Base-by-base conservation (phyloP, 2,888 invertebrate genomes). In the Teinopalpus imperialis region DNA sequence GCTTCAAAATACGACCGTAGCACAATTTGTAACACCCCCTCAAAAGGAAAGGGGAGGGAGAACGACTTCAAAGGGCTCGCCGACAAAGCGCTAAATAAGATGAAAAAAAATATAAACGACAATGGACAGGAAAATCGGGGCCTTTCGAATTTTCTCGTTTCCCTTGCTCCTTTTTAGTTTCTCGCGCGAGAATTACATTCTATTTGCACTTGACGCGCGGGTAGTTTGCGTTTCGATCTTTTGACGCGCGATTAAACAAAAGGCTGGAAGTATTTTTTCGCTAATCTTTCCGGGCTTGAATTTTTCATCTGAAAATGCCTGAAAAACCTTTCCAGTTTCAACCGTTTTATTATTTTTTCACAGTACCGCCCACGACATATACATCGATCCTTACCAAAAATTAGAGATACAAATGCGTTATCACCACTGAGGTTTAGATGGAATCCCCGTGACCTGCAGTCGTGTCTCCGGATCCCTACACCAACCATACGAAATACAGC, bases 31-130 rank as follows among this genome's bases (percentile, higher is more conserved):
- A 73, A 76, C 81, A 79, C 81, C 78, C 80, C 71, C 64, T 54
- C 37, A 18, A 29, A 26, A 44, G 51, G 56, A 54, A 16, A 54
- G 57, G 54, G 57, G 57, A 58, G 61, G 69, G 68, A 70, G 65
- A 59, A 49, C 56, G 61, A 86, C 87, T 79, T 87, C 87, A 87
- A 88, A 88, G 85, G 76, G 74, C 77, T 61, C 61, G 77, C 85
- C 87, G 86, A 87, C 87, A 88, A 86, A 87, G 86, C 81, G 81
- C 80, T 82, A 86, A 88, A 88, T 87, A 88, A 87, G 85, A 86
- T 81, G 87, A 85, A 83, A 86, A 82, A 74, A 78, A 74, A 79
- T 69, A 77, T 64, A 71, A 78, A 80, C 82, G 83, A 83, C 82
- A 87, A 82, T 81, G 81, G 75, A 69, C 78, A 74, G 78, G 79